Conservation (phyloP, 2,797 vertebrate species). For the Delichon dasypus region DNA sequence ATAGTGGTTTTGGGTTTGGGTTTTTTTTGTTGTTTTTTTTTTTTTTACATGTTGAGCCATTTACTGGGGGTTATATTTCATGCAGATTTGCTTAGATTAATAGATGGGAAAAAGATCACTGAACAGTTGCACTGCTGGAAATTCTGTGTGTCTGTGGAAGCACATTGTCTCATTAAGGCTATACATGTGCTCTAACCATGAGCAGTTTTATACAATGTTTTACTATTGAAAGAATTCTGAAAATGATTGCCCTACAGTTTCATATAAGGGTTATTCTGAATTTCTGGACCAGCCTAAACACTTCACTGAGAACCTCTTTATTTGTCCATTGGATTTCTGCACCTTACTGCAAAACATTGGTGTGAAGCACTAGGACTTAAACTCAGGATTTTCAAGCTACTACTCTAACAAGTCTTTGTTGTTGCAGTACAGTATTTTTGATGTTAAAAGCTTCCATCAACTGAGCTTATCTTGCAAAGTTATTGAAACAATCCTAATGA, state of each 20-base stretch:
- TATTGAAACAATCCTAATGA: background rate
- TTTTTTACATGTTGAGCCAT: background rate
- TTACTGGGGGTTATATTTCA: background rate
- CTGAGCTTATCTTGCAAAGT: background rate
- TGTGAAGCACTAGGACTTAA: background rate
- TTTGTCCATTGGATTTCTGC: background rate
- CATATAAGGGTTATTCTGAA: fast-evolving
- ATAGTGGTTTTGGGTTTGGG: too few relatives aligned
- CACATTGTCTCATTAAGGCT: background rate
- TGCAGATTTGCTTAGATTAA: background rate
- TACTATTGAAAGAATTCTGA: background rate
- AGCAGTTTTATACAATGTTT: background rate
- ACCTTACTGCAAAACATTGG: background rate
- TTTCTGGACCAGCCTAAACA: background rate
- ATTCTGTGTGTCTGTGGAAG: background rate
- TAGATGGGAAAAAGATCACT: background rate
- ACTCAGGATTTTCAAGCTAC: background rate
- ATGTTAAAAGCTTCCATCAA: background rate
- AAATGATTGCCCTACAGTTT: background rate
- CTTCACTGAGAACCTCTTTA: background rate
- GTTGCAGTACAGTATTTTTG: background rate
- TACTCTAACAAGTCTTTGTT: fast-evolving
- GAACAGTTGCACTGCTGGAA: background rate
- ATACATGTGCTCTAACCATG: background rate
- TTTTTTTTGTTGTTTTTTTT: too few relatives aligned